Evolutionary conservation across 2,888 invertebrate genomes (phyloP).

Genomic region (Ecdyonurus torrentis): DNA sequence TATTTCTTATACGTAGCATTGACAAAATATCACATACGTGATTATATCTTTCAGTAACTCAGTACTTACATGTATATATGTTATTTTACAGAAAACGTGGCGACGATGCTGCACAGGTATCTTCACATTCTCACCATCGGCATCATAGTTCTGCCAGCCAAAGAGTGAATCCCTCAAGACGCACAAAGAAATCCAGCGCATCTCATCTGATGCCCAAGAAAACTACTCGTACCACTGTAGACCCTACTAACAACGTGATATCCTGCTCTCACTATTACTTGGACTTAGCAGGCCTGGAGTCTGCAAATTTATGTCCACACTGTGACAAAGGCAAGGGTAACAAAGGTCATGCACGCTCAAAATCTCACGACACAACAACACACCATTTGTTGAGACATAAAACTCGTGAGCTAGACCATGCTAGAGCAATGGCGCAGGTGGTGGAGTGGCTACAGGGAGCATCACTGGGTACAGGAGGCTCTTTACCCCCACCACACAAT

Average conservation of each 20-base stretch:
- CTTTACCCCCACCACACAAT: neutral
- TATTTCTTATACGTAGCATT: too few species aligned
- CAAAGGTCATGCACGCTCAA: slow-evolving; percentile 25
- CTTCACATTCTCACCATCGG: slow-evolving; percentile 15
- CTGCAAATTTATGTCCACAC: slow-evolving; percentile 12
- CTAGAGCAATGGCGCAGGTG: slow-evolving; percentile 38
- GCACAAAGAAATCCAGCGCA: slow-evolving; percentile 5
- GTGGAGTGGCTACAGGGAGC: slow-evolving; percentile 34
- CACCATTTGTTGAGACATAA: slow-evolving; percentile 36
- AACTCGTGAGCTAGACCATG: slow-evolving; percentile 40
- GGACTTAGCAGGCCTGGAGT: slow-evolving; percentile 37
- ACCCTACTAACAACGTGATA: slow-evolving; percentile 19
- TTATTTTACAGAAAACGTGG: slow-evolving; percentile 11
- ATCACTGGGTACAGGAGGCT: slow-evolving; percentile 21
- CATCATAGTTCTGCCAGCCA: slow-evolving; percentile 18
- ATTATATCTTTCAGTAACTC: too few species aligned
- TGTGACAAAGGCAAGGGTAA: slow-evolving; percentile 14
- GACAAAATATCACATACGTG: too few species aligned
- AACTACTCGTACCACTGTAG: slow-evolving; percentile 2
- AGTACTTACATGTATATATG: too few species aligned
- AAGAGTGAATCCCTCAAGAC: slow-evolving; percentile 8
- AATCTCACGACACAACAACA: slow-evolving; percentile 28
- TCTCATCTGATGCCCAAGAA: slow-evolving; percentile 9
- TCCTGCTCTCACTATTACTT: slow-evolving; percentile 30
- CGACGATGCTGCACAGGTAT: slow-evolving; percentile 1